These are phyloP conservation scores for Paramormyrops kingsleyae DNA, from an alignment of 2,113 vertebrate genomes.

Conservation along the genomic window DNA sequence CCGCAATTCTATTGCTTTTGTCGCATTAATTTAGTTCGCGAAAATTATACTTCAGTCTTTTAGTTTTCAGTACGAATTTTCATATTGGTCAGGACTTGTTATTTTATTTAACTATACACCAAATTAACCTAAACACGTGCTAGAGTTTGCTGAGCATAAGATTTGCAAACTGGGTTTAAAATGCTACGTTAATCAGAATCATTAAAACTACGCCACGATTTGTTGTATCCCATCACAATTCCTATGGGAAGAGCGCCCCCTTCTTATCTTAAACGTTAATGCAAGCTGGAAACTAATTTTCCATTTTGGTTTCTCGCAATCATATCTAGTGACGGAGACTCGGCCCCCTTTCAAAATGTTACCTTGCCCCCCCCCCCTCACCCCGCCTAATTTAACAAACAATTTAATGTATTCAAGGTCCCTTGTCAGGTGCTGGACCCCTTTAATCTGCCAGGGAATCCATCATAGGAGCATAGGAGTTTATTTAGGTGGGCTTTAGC, in stretches of 20 bases:
- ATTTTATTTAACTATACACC: background rate
- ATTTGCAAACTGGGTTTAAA: background rate
- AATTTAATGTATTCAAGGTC: background rate
- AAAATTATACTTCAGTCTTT: background rate
- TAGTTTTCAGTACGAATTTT: background rate
- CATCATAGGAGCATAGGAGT: background rate
- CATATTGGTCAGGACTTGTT: background rate
- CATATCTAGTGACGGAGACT: background rate
- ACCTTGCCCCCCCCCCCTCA: background rate
- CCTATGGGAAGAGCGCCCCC: background rate
- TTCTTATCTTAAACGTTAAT: background rate
- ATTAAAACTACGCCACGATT: background rate
- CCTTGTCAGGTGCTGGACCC: background rate
- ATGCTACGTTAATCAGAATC: background rate
- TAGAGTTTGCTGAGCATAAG: background rate
- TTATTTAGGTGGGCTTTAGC: background rate
- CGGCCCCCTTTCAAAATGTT: background rate
- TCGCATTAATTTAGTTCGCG: background rate
- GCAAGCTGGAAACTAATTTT: background rate
- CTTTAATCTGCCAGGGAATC: background rate
- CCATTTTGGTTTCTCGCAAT: no score
- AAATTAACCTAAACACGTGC: background rate
- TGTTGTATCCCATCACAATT: background rate
- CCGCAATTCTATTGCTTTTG: background rate
- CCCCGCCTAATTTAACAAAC: background rate